Base-by-base conservation (phyloP, 1,140 invertebrate genomes). In the Gonatopus flavifemur region DNA sequence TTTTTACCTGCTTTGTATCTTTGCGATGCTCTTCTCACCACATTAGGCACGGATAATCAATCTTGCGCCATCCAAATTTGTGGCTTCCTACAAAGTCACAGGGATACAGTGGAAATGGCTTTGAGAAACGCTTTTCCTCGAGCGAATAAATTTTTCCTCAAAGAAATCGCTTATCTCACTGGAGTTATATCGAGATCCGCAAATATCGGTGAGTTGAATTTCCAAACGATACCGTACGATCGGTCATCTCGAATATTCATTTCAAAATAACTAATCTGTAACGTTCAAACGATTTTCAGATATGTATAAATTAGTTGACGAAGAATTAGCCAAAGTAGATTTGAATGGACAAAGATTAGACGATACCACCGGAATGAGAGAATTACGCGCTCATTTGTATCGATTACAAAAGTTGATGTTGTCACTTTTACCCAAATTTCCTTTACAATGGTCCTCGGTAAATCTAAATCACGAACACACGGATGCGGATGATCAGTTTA, bases 1-100 rank as follows among this genome's bases (percentile, higher is more conserved):
- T 79, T 94, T 35, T 82, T 91, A 31, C 89, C 91, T 0, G 86
- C 88, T 18, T 67, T 94, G 18, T 82, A 86, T 55, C 73, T 95
- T 2, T 94, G 90, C 70, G 86, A 91, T 66, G 86, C 88, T 9
- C 70, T 95, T 16, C 75, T 95, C 2, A 91, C 89, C 3, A 88
- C 90, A 0, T 76, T 94, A 6, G 91, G 92, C 28, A 82, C 86
- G 0, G 84, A 89, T 48, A 94, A 95, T 78, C 84, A 86, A 72
- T 85, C 88, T 61, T 90, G 88, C 36, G 84, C 89, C 1, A 76
- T 86, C 16, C 90, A 94, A 76, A 82, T 93, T 28, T 83, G 89
- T 33, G 86, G 89, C 51, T 88, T 92, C 55, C 67, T 95, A 21
- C 81, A 93, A 35, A 86, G 86, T 40, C 91, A 95, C 71, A 77